Conservation (phyloP, 2,113 vertebrate genomes). For the Dasyprocta punctata region DNA sequence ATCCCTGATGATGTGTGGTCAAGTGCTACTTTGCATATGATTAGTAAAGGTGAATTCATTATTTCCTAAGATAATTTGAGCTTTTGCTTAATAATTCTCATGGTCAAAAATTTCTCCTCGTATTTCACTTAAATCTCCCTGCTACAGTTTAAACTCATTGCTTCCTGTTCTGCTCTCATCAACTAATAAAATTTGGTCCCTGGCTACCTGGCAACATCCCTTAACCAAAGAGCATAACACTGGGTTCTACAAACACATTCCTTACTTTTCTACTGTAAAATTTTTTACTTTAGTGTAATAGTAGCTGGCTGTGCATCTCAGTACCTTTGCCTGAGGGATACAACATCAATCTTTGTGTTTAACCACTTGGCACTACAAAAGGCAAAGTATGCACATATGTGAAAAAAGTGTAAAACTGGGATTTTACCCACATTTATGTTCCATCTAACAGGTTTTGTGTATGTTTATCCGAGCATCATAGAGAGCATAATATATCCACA, state of each 20-base stretch:
- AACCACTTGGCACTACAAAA: not conserved
- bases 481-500: not conserved
- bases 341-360: not conserved
- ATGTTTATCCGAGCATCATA: not conserved
- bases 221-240: not conserved
- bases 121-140: conserved; percentile 61
- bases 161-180: conserved; percentile 1
- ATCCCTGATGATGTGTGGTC: conserved; percentile 49
- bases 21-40: conserved; percentile 62
- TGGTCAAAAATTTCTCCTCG: conserved; percentile 54
- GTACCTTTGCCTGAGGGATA: not conserved
- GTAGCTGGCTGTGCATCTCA: not conserved
- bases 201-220: not conserved
- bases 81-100: conserved; percentile 47
- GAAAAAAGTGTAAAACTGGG: not conserved
- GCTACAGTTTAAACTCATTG: conserved; percentile 39
- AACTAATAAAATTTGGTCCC: conserved; percentile 49
- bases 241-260: not conserved
- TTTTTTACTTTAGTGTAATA: not conserved
- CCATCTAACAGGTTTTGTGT: not conserved
- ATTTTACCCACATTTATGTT: not conserved
- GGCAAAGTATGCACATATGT: not conserved
- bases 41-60: conserved; percentile 61
- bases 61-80: conserved; percentile 66
- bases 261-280: not conserved